phyloP scores from a whole-genome alignment of 2,113 vertebrate genomes.

The Sapayoa aenigma region DNA sequence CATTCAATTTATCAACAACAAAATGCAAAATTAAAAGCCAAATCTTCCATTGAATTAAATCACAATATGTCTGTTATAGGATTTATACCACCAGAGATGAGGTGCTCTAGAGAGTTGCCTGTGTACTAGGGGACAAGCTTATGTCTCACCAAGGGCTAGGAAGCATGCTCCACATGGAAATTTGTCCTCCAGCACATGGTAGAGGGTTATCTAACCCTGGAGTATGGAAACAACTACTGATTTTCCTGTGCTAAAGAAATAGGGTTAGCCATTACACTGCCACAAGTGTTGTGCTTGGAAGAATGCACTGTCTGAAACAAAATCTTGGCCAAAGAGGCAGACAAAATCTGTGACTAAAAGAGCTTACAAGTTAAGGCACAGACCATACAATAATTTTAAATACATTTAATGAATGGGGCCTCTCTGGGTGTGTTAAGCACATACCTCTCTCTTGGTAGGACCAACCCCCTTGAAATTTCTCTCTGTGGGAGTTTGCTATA shows the following conservation, averaged over 20 bases:
- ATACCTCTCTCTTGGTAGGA: not conserved
- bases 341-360: slow-evolving; percentile 35
- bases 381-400: not conserved
- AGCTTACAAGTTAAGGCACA: slow-evolving; percentile 43
- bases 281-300: slow-evolving; percentile 58
- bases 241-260: slow-evolving; percentile 36
- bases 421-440: not conserved
- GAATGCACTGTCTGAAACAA: slow-evolving; percentile 45
- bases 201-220: not conserved
- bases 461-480: not conserved
- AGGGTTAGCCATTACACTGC: slow-evolving; percentile 33
- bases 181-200: not conserved
- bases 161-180: accelerated
- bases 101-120: not conserved
- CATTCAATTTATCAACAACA: not conserved
- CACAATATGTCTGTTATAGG: accelerated
- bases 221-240: not conserved
- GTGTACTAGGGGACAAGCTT: not conserved
- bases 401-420: not conserved
- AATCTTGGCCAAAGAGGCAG: slow-evolving; percentile 50
- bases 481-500: not conserved
- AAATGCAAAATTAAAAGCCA: not conserved
- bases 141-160: not conserved
- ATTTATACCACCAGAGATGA: not conserved
- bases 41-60: not conserved